These are phyloP conservation scores for Theretra japonica DNA, from an alignment of 2,888 invertebrate species.

Conservation along the genomic window DNA sequence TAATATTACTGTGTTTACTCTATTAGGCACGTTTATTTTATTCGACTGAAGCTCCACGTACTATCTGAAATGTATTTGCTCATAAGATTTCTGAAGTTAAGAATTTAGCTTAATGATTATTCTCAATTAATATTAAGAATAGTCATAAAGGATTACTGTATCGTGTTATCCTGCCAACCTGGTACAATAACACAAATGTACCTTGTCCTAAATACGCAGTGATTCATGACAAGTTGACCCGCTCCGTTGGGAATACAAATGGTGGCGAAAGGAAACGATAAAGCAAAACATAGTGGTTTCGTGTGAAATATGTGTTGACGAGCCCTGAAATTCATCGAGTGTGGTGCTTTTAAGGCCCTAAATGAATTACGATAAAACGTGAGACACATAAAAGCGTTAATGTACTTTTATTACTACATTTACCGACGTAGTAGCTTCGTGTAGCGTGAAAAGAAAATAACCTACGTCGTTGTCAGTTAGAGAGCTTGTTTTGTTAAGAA, in stretches of 20 bases:
- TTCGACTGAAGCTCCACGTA: too few species aligned
- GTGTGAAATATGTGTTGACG: slow-evolving; percentile 17
- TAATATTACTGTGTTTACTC: too few species aligned
- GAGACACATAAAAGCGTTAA: slow-evolving; percentile 6
- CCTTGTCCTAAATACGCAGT: not conserved
- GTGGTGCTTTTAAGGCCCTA: slow-evolving; percentile 2
- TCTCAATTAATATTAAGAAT: too few species aligned
- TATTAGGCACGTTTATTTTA: too few species aligned
- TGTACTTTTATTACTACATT: slow-evolving; percentile 4
- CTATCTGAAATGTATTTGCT: too few species aligned
- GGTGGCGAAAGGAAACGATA: not conserved
- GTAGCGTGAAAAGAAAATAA: not conserved
- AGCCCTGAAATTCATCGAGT: slow-evolving; percentile 6
- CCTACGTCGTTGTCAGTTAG: not conserved
- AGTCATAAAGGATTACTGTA: too few species aligned
- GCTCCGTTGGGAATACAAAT: slow-evolving; percentile 15
- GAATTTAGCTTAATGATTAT: too few species aligned
- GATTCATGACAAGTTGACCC: slow-evolving; percentile 19
- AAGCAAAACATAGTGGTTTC: not conserved
- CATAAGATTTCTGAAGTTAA: too few species aligned
- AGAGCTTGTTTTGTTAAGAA: too few species aligned
- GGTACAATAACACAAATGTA: not conserved
- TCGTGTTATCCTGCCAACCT: not conserved
- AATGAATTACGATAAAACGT: slow-evolving; percentile 6
- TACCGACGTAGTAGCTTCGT: not conserved